Evolutionary conservation across 2,797 vertebrate genomes (phyloP), one percentile per base, ranked within the genome.

Genomic region (Pseudocheirus occidentalis): DNA sequence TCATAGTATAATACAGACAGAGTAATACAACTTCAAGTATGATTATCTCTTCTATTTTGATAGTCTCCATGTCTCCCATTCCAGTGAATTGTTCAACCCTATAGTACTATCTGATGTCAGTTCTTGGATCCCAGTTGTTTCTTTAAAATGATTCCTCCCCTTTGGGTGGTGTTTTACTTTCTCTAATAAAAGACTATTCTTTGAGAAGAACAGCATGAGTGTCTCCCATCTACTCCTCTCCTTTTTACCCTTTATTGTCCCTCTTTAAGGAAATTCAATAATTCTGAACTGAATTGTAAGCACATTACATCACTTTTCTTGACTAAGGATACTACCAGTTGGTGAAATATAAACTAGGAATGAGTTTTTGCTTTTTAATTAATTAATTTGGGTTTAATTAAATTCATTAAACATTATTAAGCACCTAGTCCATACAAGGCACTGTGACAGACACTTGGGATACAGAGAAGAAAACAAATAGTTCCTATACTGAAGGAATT

Each of bases 51-150:
- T 24, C 90, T 90, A 10, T 96, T 93, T 91, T 59, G 24, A 66
- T 66, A 81, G 28, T 62, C 1, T 73, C 10, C 13, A 5, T 87
- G 1, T 56, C 29, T 50, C 34, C 55, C 95, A 14, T 90, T 29
- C 66, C 87, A 46, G 34, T 56, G 59, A 91, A 55, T 81, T 54
- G n/a, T 18, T 40, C 28, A 13, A 4, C 87, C 73, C 58, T 34
- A 92, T 54, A 92, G 46, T 90, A 46, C 53, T 95, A 89, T 95
- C 87, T 90, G 46, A 53, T 95, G 91, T 95, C 91, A 66, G 2
- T 12, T 91, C 92, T 94, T 92, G 90, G 7, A 1, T 93, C 46
- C 90, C 55, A 16, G 31, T 59, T 52, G 1, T 34, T 62, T 28
- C 53, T 92, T 90, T 59, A 59, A 90, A 95, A 21, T 92, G 57